Evolutionary conservation across 2,888 invertebrate species (phyloP).

Genomic region (Eupithecia inturbata): DNA sequence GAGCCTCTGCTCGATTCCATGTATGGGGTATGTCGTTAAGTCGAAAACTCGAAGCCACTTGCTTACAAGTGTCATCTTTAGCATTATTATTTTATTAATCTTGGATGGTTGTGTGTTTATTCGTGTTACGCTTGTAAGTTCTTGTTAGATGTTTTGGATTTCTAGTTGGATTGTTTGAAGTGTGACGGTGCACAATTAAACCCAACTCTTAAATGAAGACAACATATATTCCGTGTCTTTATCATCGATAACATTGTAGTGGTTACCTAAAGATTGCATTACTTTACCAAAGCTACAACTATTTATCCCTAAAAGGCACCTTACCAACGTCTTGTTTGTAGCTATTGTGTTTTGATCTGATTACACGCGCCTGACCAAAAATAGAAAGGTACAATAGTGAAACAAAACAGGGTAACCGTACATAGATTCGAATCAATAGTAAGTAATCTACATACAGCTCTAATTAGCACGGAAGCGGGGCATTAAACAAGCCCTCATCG

Average conservation of each 20-base stretch:
- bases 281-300: not conserved
- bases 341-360: conserved; percentile 14
- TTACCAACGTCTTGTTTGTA: not conserved
- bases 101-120: conserved; percentile 10
- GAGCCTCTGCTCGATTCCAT: conserved; percentile 31
- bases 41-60: conserved; percentile 35
- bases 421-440: conserved; percentile 36
- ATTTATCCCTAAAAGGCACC: conserved; percentile 1
- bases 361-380: conserved; percentile 2
- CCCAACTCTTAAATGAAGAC: not conserved
- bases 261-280: not conserved
- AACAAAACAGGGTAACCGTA: conserved; percentile 13
- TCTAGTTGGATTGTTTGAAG: conserved; percentile 20
- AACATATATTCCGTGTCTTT: not conserved
- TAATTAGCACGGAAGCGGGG: conserved; percentile 42
- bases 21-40: conserved; percentile 43
- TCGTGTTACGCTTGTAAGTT: conserved; percentile 11
- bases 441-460: conserved; percentile 38
- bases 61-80: conserved; percentile 37
- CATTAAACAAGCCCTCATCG: conserved; percentile 37
- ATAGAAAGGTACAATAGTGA: conserved; percentile 7
- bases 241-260: not conserved
- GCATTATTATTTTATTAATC: conserved; percentile 37
- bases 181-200: not conserved
- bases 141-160: conserved; percentile 5